These are phyloP conservation scores for Argopecten irradians DNA, from an alignment of 1,140 invertebrate genomes.

Conservation along the genomic window DNA sequence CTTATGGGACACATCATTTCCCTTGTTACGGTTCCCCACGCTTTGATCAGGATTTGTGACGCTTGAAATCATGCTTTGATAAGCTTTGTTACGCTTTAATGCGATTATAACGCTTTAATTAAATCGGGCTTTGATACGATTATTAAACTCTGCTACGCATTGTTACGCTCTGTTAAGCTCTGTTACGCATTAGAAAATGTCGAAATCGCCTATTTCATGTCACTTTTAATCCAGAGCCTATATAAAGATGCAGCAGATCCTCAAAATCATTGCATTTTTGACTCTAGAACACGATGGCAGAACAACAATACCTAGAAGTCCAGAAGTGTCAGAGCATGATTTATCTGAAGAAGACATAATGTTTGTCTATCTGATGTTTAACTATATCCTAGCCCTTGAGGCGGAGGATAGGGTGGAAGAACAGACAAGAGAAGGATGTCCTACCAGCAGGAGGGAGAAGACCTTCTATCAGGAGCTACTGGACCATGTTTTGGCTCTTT, in stretches of 20 bases:
- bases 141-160: constrained; percentile 10
- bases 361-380: no score
- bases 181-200: constrained; percentile 10
- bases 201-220: neutral
- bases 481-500: no score
- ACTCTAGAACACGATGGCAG: neutral
- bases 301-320: neutral
- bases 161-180: constrained; percentile 9
- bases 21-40: no score
- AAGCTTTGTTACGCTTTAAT: constrained; percentile 11
- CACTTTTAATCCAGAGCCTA: neutral
- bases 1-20: neutral
- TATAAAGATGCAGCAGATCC: constrained; percentile 9
- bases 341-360: constrained; percentile 1
- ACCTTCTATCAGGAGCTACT: no score
- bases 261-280: constrained; percentile 1
- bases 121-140: constrained; percentile 10
- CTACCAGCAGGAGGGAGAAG: constrained; percentile 34
- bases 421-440: constrained; percentile 26
- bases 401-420: no score
- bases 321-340: constrained; percentile 25
- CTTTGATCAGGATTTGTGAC: no score
- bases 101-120: constrained; percentile 9
- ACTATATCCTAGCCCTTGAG: no score
- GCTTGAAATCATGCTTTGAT: neutral